These are phyloP conservation scores for Natrix natrix DNA, from an alignment of 2,797 vertebrate species.

Conservation along the genomic window DNA sequence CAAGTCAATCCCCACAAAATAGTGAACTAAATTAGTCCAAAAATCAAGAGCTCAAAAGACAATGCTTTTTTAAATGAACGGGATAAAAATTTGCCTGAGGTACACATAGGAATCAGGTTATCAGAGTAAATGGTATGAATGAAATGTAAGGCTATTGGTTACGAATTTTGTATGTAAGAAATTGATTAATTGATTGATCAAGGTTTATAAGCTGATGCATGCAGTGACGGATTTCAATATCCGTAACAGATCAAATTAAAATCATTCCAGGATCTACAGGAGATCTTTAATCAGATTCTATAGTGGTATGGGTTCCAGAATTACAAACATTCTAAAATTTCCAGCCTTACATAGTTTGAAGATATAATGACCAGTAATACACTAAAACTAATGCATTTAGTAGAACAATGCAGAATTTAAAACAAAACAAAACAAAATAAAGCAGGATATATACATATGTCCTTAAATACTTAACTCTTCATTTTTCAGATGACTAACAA, in stretches of 20 bases:
- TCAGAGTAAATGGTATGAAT: background rate
- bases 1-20: background rate
- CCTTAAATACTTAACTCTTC: constrained; percentile 1
- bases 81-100: background rate
- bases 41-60: background rate
- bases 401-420: background rate
- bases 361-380: background rate
- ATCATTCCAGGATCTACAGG: background rate
- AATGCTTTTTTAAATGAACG: background rate
- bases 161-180: background rate
- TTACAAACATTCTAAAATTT: background rate
- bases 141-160: background rate
- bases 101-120: background rate
- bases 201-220: background rate
- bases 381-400: background rate
- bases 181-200: background rate
- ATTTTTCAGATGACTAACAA: constrained; percentile 8
- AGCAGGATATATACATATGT: background rate
- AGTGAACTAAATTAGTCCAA: background rate
- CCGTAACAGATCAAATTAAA: background rate
- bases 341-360: background rate
- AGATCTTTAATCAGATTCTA: background rate
- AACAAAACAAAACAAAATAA: background rate
- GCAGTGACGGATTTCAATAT: background rate
- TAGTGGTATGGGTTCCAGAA: background rate